These are phyloP conservation scores for Lampropteryx suffumata DNA, from an alignment of 2,888 invertebrate genomes.

Conservation along the genomic window DNA sequence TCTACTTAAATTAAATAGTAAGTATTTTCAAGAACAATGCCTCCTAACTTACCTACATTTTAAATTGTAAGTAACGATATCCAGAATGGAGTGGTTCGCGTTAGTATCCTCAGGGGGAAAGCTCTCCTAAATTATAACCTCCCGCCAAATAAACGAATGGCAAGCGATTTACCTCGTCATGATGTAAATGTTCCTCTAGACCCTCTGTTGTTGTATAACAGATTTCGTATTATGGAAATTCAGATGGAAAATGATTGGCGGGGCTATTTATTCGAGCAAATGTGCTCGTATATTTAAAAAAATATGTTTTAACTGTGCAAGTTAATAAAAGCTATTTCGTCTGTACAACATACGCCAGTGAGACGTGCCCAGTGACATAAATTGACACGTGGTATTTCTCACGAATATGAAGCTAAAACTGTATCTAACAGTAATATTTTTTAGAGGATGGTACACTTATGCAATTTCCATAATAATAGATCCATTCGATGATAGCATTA, in stretches of 20 bases:
- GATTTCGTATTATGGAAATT: conserved; percentile 25
- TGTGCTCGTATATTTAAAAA: background rate
- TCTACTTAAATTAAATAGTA: too few species aligned
- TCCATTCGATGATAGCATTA: conserved; percentile 7
- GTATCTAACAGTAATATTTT: background rate
- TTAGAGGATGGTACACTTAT: background rate
- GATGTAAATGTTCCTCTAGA: conserved; percentile 27
- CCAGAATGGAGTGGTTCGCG: background rate
- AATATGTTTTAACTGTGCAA: too few species aligned
- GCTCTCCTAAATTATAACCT: conserved; percentile 24
- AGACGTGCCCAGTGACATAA: too few species aligned
- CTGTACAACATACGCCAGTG: too few species aligned
- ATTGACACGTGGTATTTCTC: too few species aligned
- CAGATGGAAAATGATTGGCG: conserved; percentile 20
- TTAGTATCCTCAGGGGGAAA: conserved; percentile 1
- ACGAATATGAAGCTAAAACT: too few species aligned
- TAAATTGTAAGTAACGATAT: conserved; percentile 15
- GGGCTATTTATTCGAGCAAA: conserved; percentile 5
- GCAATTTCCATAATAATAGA: conserved; percentile 18
- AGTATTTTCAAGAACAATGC: too few species aligned
- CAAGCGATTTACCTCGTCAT: conserved; percentile 32
- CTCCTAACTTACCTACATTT: conserved; percentile 3
- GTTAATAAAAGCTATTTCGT: too few species aligned
- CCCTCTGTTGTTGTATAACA: conserved; percentile 20
- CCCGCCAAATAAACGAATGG: conserved; percentile 32